Base-by-base conservation (phyloP, 2,888 invertebrate species). In the Iselma pallidipennis region DNA sequence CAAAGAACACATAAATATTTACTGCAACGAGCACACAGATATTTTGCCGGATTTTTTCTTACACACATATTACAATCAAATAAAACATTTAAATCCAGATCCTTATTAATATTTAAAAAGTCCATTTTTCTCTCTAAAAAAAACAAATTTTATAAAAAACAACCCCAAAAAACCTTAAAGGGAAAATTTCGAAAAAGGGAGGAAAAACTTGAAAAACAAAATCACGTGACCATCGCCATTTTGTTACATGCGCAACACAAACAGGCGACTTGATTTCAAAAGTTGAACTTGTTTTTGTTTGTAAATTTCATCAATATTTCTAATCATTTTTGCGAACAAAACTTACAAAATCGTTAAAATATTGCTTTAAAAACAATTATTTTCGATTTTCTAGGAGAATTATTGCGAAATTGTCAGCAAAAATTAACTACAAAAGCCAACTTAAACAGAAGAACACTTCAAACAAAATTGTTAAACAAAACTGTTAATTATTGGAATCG, bases 1-100 rank as follows among this genome's bases (percentile, higher is more conserved):
- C 97, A 98, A 78, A 94, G 93, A 65, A 91, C 89, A 83, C 97
- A 97, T 51, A 98, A 85, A 79, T 95, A 94, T 81, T 94, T 95
- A 76, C 94, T 94, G 83, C 97, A 98, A 80, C 96, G 96, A 72
- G 91, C 91, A 83, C 97, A 98, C 66, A 91, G 89, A 75, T 84
- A 83, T 67, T 82, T 85, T 26, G 75, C 59, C 67, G 89, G 83
- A 55, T 91, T 89, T 45, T 45, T 45, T 10, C 12, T 9, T 1
- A 21, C 10, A 10, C 45, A 45, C 45, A 45, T 45, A 45, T 45
- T 45, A 23, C 45, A 45, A n/a, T n/a, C 12, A 21, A 45, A 23
- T 5, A 4, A 12, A 23, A 45, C 9, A 7, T 16, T 45, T 23
- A 5, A 45, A 37, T 37, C 16, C 7, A 37, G 16, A 16, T 19